Base-by-base conservation (phyloP, 2,888 invertebrate genomes). In the Trissoscelio sp. region DNA sequence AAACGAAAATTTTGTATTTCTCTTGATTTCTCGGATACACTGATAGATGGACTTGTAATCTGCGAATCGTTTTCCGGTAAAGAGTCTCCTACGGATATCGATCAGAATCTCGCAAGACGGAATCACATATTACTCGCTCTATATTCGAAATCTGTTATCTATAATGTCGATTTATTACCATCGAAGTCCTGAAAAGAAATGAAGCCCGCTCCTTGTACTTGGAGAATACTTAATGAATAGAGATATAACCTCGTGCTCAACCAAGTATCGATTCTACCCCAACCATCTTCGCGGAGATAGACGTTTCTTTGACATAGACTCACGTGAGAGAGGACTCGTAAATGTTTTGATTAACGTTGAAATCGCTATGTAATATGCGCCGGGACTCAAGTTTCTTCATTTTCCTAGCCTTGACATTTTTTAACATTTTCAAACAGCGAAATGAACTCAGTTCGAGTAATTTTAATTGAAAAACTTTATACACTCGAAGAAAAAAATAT, bases 211-310 rank as follows among this genome's bases (percentile, higher is more conserved):
- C 22, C 60, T 75, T 28, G 57, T 67, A 42, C 58, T 60, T 62
- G 51, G 34, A 69, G 69, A 77, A 69, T 77, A 62, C 60, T 62
- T 69, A 62, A 77, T 77, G 62, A 77, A 77, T 62, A 53, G 77
- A 62, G 44, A 69, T 69, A 58, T 60, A 60, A 60, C 62, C 42
- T 53, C 44, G 58, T 24, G 53, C 39, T 53, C 55, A 20, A 31
- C 31, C 24, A 16, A 28, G 58, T 69, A 77, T 69, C 53, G 77
- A 77, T 77, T 77, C 51, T 24, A 7, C 37, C 42, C 16, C 44
- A n/a, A 46, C 44, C 7, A 31, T 28, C 22, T 57, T n/a, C 24
- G 16, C 34, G 31, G 42, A 58, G 58, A 58, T 48, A 70, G 57
- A 57, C 28, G 39, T 66, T 48, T 48, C 64, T 66, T 51, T 66